Evolutionary conservation across 2,888 invertebrate species (phyloP), one percentile per base, ranked within the genome.

Genomic region (Carabus problematicus): DNA sequence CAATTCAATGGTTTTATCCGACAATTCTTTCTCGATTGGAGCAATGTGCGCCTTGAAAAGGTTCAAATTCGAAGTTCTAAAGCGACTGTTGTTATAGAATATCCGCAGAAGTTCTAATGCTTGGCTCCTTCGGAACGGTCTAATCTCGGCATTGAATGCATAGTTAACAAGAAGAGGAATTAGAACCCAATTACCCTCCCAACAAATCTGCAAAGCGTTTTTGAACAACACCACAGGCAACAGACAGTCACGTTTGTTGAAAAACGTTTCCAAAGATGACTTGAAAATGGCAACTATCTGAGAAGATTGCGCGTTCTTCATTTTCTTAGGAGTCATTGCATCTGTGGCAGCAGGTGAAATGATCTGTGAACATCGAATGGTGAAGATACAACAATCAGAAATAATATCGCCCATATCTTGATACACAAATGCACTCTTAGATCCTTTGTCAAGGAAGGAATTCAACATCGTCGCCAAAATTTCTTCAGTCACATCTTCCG

Each of bases 391-490:
- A 76, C 88, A 88, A 73, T 85, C 86, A 0, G 89, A 84, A 9
- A 89, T 83, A 68, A 89, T 85, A 73, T 88, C 87, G 1, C 87
- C 87, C 80, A 91, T 85, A 72, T 89, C 89, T 79, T 89, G 88
- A 72, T 86, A 87, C 71, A 90, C 80, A 59, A 88, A 84, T 52
- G 87, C 85, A 1, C 88, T 88, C 71, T 88, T 83, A 14, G 85
- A 84, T 0, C 89, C 89, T 78, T 89, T 89, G 66, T 88, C 87
- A 71, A 90, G 84, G 14, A 88, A 80, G 45, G 86, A 82, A 77
- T 85, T 83, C 54, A 87, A 78, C 71, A 89, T 83, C 39, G 86
- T 85, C 45, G 83, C 82, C 70, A 91, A 78, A 58, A 85, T 77
- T 29, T 83, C 81, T 14, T 85, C 80, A 19, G 84, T 84, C 9